phyloP scores from a whole-genome alignment of 1,140 invertebrate species.

The Drosophila ogumai region DNA sequence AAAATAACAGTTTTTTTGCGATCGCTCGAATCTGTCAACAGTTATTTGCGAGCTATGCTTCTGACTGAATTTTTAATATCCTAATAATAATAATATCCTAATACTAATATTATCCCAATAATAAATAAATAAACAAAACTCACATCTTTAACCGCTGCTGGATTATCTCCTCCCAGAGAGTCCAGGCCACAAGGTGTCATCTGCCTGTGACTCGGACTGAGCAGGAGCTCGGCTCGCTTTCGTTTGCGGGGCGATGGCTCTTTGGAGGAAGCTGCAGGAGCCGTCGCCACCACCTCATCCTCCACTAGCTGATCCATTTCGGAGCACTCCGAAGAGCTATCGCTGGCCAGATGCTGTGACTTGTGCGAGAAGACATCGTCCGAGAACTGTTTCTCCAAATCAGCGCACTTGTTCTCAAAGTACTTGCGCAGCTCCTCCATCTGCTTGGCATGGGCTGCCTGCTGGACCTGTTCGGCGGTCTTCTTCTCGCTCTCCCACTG shows the following conservation, averaged over 20 bases:
- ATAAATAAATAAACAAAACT: slow-evolving; percentile 22
- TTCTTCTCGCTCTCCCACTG: slow-evolving; percentile 76
- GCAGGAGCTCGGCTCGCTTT: slow-evolving; percentile 69
- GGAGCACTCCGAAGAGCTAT: slow-evolving; percentile 76
- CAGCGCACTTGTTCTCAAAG: slow-evolving; percentile 91
- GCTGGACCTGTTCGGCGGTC: slow-evolving; percentile 85
- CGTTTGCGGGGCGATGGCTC: slow-evolving; percentile 73
- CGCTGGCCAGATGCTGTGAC: slow-evolving; percentile 85
- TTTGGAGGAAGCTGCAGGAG: slow-evolving; percentile 32
- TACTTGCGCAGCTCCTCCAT: slow-evolving; percentile 91
- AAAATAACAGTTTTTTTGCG: too few species aligned
- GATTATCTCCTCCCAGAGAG: slow-evolving; percentile 26
- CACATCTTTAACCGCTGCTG: slow-evolving; percentile 24
- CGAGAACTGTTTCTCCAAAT: slow-evolving; percentile 91
- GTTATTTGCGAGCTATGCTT: too few species aligned
- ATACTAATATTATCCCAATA: background rate
- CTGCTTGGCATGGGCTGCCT: slow-evolving; percentile 88
- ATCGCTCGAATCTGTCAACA: too few species aligned
- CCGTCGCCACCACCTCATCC: slow-evolving; percentile 20
- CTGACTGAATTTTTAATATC: too few species aligned
- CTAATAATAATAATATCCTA: too few species aligned
- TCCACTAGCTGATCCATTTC: slow-evolving; percentile 73
- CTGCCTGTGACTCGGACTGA: slow-evolving; percentile 80
- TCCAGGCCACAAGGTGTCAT: slow-evolving; percentile 73
- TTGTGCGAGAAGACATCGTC: slow-evolving; percentile 90